Evolutionary conservation across 2,888 invertebrate genomes (phyloP), one percentile per base, ranked within the genome.

Genomic region (Pegoplata infirma): DNA sequence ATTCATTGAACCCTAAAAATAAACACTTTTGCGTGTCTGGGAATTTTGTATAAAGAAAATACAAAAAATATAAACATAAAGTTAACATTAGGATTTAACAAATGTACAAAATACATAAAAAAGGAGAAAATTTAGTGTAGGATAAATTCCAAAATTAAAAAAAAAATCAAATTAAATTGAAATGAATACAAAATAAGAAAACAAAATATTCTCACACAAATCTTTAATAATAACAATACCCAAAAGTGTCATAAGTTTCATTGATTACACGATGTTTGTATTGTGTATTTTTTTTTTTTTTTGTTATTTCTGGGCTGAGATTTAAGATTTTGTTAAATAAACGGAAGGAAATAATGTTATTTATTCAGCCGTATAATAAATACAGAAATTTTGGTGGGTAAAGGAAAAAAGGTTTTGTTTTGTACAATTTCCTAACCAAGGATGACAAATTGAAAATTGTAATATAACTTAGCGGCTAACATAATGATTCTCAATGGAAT

Each of bases 241-340:
- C 59, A 69, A 69, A 51, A 59, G 69, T 59, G 51, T 69, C 51
- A 51, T 69, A 59, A 51, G 19, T 59, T 59, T 49, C 40, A 51
- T 49, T 44, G 40, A 28, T 69, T 51, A 19, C 8, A 46, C 8
- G 44, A 28, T 17, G 55, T 44, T n/a, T n/a, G n/a, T n/a, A n/a
- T n/a, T 25, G 55, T 10, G 7, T 21, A n/a, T 36, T 8, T 28
- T 7, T 10, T 7, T 21, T 56, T 32, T 5, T 58, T 44, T n/a
- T 5, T 44, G 44, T 10, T 16, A 16, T 1, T 44, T 19, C 17
- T 14, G 12, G 17, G n/a, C 17, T 25, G 16, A 28, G 10, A 16
- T 51, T 69, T 32, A 25, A 25, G 46, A 40, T 16, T 28, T n/a
- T 40, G 8, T 66, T 21, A 4, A 67, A 6, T 23, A 53, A 51